Evolutionary conservation across 2,113 vertebrate species (phyloP).

Genomic region (Corythoichthys intestinalis): DNA sequence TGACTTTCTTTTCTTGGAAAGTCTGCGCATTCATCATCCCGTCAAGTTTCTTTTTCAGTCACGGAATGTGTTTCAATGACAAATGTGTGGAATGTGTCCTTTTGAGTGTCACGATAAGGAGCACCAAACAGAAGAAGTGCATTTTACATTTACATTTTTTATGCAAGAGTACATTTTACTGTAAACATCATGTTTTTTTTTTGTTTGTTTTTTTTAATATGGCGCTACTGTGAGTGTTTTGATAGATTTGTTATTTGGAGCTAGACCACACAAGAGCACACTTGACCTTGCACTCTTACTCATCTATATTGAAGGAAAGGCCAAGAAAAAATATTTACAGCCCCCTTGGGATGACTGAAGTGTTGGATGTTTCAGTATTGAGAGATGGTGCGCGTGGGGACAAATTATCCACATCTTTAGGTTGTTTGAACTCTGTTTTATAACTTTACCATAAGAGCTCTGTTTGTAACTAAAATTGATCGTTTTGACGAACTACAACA

Average conservation of each 20-base stretch:
- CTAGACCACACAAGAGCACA: slow-evolving; percentile 4
- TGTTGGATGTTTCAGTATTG: slow-evolving; percentile 7
- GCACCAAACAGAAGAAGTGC: slow-evolving; percentile 7
- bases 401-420: not conserved
- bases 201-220: slow-evolving; percentile 10
- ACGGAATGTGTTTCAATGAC: not conserved
- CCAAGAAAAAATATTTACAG: slow-evolving; percentile 8
- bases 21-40: slow-evolving; percentile 31
- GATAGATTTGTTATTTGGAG: slow-evolving; percentile 13
- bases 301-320: slow-evolving; percentile 13
- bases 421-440: not conserved
- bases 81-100: not conserved
- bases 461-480: slow-evolving; percentile 1
- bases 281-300: slow-evolving; percentile 29
- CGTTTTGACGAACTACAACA: too few relatives aligned
- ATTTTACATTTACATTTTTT: slow-evolving; percentile 33
- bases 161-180: not conserved
- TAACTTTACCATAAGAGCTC: slow-evolving; percentile 8
- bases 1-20: slow-evolving; percentile 6
- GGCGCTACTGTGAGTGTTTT: slow-evolving; percentile 18
- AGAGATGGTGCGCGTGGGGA: slow-evolving; percentile 1
- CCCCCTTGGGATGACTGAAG: slow-evolving; percentile 26
- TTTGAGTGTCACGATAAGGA: slow-evolving; percentile 34
- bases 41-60: slow-evolving; percentile 11
- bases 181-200: not conserved